Conservation (phyloP, 2,888 invertebrate genomes). For the Perizoma affinitatum region DNA sequence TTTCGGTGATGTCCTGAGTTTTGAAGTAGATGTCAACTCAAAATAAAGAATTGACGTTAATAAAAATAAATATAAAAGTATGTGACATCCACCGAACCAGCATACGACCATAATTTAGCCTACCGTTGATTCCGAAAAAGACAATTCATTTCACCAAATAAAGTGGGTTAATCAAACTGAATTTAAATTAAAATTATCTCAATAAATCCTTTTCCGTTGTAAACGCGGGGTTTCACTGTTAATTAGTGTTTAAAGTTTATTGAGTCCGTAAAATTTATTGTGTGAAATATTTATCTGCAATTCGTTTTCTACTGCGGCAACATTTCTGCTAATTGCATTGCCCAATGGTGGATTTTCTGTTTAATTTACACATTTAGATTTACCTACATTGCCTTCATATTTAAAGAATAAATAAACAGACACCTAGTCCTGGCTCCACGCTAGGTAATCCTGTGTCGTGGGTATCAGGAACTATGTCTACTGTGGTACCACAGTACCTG, state of each 20-base stretch:
- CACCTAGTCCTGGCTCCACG: no score
- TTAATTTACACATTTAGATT: slow-evolving; percentile 11
- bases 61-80: no score
- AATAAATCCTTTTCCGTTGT: slow-evolving; percentile 22
- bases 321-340: slow-evolving; percentile 29
- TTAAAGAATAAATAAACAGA: no score
- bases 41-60: no score
- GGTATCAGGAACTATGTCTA: no score
- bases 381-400: no score
- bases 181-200: slow-evolving; percentile 11
- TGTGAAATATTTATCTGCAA: slow-evolving; percentile 45
- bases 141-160: neutral
- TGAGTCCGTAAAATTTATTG: slow-evolving; percentile 50
- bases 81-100: no score
- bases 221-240: slow-evolving; percentile 42
- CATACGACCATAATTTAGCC: neutral
- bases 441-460: no score
- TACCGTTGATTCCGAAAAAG: neutral
- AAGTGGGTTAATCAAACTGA: slow-evolving; percentile 1
- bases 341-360: slow-evolving; percentile 24
- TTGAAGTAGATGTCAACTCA: no score
- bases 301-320: slow-evolving; percentile 19
- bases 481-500: no score
- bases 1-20: no score
- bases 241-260: slow-evolving; percentile 55